Evolutionary conservation across 2,113 vertebrate species (phyloP), one percentile per base, ranked within the genome.

Genomic region (Paradisaea rubra): DNA sequence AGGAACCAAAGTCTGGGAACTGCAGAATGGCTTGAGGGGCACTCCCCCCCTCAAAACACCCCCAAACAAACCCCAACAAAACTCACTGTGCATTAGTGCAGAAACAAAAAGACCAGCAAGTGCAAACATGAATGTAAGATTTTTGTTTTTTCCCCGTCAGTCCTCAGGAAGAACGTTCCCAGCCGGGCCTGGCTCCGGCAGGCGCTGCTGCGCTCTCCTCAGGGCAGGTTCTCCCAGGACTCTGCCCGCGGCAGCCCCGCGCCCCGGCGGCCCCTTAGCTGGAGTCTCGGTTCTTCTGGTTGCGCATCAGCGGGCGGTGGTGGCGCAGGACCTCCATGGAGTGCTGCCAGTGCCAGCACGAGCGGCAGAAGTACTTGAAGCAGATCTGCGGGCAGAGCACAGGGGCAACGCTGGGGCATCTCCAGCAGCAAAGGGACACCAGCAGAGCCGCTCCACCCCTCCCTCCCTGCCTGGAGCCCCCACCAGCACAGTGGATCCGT

Each of bases 361-460:
- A 98, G 95, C 99, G 98, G 91, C 99, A 99, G 98, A 99, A 99
- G 98, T 99, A 99, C 97, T 99, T 99, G 97, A 99, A 99, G 98
- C 99, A 99, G 96, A 99, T 98, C 99, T 99, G 95, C 0, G 6
- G 42, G 57, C 30, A 81, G 39, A 88, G 50, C 39, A 71, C 47
- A 57, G 33, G 10, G 42, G 18, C 16, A 13, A 7, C 0, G 0
- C 7, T 0, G 1, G 17, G 39, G 37, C 4, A 5, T 5, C 30
- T 54, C 45, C 19, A 28, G 27, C 30, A 20, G 35, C 27, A 13
- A n/a, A 65, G 19, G 44, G 37, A 28, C 17, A 7, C 6, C 1
- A 0, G 57, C 4, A 14, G 30, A 63, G 33, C 4, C 0, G 3
- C 30, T 17, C 17, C 42, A 15, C 12, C 28, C 13, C 4, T 18